These are phyloP conservation scores for Congeria kusceri DNA, from an alignment of 2,888 invertebrate genomes.

Conservation along the genomic window DNA sequence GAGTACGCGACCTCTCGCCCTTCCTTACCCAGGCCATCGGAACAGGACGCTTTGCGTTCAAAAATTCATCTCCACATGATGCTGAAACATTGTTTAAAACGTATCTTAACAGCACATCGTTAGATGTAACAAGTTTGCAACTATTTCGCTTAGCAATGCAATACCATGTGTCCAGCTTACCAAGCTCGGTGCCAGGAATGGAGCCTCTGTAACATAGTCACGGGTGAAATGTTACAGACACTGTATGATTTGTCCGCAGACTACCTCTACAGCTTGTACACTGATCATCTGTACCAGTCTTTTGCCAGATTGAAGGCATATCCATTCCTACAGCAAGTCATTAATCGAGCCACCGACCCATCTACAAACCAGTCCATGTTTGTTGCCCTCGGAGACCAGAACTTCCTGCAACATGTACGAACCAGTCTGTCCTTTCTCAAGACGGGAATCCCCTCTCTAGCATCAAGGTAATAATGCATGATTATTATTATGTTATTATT, in stretches of 20 bases:
- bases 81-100: too few relatives aligned
- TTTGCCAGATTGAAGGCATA: conserved; percentile 47
- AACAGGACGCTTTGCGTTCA: conserved; percentile 49
- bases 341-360: not conserved
- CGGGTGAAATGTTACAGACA: conserved; percentile 1
- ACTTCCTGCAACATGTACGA: conserved; percentile 36
- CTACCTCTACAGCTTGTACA: conserved; percentile 21
- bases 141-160: conserved; percentile 35
- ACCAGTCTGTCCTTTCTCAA: conserved; percentile 42
- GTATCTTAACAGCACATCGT: too few relatives aligned
- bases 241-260: conserved; percentile 23
- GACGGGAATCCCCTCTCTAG: conserved; percentile 33
- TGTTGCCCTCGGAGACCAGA: conserved; percentile 42
- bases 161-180: conserved; percentile 33
- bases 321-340: conserved; percentile 51
- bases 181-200: not conserved
- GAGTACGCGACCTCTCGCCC: conserved; percentile 21
- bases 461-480: conserved; percentile 46
- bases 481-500: too few relatives aligned
- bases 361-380: conserved; percentile 15
- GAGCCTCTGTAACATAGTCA: conserved; percentile 21
- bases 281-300: conserved; percentile 41
- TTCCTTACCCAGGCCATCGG: conserved; percentile 35
- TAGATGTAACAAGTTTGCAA: conserved; percentile 19
- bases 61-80: conserved; percentile 35